Percentiles rank a stretch among this genome's conserved stretches.
These are phyloP conservation scores for Poecilia wingei DNA, from an alignment of 2,797 vertebrate genomes.

Conservation along the genomic window DNA sequence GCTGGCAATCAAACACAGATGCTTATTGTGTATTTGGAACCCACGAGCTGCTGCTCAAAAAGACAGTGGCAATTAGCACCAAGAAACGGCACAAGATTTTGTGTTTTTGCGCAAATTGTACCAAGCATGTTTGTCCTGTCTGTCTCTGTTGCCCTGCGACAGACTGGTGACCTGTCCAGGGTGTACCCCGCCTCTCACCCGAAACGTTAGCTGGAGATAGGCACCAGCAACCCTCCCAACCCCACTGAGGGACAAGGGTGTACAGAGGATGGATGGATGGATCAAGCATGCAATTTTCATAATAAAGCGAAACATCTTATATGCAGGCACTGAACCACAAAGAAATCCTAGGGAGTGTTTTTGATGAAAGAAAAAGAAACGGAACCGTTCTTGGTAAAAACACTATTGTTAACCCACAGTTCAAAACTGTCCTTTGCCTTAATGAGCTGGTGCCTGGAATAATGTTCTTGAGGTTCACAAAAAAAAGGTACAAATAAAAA, in stretches of 20 bases:
- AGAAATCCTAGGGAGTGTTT: neutral
- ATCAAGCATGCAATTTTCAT: neutral
- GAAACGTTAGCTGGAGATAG: no score
- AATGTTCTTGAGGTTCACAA: slow-evolving; percentile 22
- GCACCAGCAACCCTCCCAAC: no score
- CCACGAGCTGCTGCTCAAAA: slow-evolving; percentile 6
- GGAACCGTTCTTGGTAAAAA: slow-evolving; percentile 56
- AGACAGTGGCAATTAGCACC: slow-evolving; percentile 16
- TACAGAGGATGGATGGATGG: no score
- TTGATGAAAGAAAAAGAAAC: slow-evolving; percentile 21
- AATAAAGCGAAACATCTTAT: neutral
- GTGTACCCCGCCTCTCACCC: no score
- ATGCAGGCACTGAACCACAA: neutral
- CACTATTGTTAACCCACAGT: slow-evolving; percentile 60
- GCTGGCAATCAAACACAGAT: slow-evolving; percentile 54
- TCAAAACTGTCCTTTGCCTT: slow-evolving; percentile 53
- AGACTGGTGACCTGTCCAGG: no score
- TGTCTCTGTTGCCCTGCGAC: no score
- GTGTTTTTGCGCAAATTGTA: slow-evolving; percentile 29
- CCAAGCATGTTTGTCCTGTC: neutral
- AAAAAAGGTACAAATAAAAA: slow-evolving; percentile 47
- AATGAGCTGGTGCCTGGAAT: slow-evolving; percentile 63
- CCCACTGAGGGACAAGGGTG: no score
- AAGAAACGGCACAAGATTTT: slow-evolving; percentile 2
- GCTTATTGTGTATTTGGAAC: slow-evolving; percentile 27